phyloP scores from a whole-genome alignment of 2,888 invertebrate genomes.

The Cancer borealis region DNA sequence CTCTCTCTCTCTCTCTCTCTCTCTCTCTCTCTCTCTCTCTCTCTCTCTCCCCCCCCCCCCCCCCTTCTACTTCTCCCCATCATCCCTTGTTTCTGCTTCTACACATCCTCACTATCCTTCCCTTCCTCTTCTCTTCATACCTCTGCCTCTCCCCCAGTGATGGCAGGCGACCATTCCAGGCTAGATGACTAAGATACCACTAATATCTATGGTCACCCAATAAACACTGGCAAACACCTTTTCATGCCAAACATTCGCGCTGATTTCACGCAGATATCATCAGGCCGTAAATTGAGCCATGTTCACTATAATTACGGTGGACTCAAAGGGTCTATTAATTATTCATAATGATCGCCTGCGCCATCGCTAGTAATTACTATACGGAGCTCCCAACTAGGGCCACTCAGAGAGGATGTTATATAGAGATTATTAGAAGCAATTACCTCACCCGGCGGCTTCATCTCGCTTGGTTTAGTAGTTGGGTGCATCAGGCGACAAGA shows the following conservation, averaged over 20 bases:
- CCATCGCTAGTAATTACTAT: constrained; percentile 62
- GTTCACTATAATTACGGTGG: constrained; percentile 58
- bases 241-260: constrained; percentile 49
- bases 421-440: constrained; percentile 54
- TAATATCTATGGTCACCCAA: constrained; percentile 38
- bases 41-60: no score
- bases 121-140: not conserved
- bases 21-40: not conserved
- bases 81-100: not conserved
- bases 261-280: constrained; percentile 63
- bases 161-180: constrained; percentile 31
- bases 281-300: constrained; percentile 56
- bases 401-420: constrained; percentile 53
- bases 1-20: not conserved
- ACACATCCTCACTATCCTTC: not conserved
- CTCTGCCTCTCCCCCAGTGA: not conserved
- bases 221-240: not conserved
- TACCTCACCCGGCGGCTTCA: constrained; percentile 29
- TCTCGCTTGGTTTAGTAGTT: constrained; percentile 6
- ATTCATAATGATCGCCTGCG: constrained; percentile 62
- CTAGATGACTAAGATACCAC: constrained; percentile 28
- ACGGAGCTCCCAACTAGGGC: constrained; percentile 58
- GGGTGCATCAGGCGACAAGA: constrained; percentile 44
- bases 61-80: not conserved
- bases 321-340: constrained; percentile 64